Conservation (phyloP, 2,113 vertebrate genomes). For the Oreochromis aureus region DNA sequence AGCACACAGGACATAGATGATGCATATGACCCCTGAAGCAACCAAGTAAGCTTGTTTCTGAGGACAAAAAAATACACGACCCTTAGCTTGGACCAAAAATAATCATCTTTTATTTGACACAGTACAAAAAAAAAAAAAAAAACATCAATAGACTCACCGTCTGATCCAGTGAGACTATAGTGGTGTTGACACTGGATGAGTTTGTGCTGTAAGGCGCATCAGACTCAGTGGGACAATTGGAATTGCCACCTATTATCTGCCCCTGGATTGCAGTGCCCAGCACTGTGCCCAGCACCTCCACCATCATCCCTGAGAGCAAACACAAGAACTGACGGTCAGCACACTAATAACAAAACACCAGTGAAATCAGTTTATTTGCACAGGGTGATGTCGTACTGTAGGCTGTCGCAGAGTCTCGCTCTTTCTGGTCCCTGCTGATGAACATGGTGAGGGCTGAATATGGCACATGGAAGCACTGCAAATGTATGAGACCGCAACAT, state of each 20-base stretch:
- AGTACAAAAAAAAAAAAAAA: accelerated
- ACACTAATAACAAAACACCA: not conserved
- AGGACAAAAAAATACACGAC: not conserved
- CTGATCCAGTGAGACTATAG: conserved; percentile 63
- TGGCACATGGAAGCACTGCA: conserved; percentile 95
- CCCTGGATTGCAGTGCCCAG: conserved; percentile 92
- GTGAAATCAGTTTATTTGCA: not conserved
- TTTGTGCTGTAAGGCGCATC: not conserved
- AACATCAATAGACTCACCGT: conserved; percentile 68
- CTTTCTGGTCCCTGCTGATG: conserved; percentile 90
- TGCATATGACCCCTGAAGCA: conserved; percentile 82
- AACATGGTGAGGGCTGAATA: conserved; percentile 98
- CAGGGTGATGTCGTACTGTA: conserved; percentile 79
- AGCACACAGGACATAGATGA: conserved; percentile 85
- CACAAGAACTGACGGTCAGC: not conserved
- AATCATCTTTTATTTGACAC: not conserved
- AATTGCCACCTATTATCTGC: conserved; percentile 84
- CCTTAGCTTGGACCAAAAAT: not conserved
- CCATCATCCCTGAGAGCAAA: conserved; percentile 82
- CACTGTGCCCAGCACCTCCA: conserved; percentile 89
- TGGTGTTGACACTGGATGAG: conserved; percentile 59
- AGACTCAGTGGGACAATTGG: conserved; percentile 63
- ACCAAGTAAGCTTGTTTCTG: conserved; percentile 85
- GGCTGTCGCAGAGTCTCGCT: conserved; percentile 91
- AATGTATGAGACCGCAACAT: not conserved